Conservation (phyloP, 2,797 vertebrate genomes). For the Pitangus sulphuratus region DNA sequence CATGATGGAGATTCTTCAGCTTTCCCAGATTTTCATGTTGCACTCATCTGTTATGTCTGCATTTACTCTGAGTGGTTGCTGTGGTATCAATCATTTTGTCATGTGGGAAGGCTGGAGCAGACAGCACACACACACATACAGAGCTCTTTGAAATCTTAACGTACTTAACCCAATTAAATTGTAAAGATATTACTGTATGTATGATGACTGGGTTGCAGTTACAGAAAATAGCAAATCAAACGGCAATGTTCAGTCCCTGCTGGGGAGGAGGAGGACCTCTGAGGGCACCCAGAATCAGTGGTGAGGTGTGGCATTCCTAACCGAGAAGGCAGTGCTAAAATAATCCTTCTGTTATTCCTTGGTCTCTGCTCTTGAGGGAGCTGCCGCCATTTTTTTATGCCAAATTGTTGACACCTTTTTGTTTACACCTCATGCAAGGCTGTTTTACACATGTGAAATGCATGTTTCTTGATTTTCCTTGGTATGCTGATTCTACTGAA, state of each 20-base stretch:
- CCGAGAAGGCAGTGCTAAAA: neutral
- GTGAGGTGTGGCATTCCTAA: neutral
- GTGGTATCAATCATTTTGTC: conserved; percentile 29
- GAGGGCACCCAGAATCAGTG: neutral
- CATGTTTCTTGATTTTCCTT: neutral
- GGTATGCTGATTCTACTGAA: neutral
- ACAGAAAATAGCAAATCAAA: neutral
- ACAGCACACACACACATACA: neutral
- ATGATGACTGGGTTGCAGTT: neutral
- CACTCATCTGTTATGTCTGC: conserved; percentile 3
- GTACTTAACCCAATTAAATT: conserved; percentile 33
- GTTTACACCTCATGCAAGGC: neutral
- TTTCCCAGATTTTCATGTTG: conserved; percentile 11
- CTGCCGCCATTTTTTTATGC: neutral
- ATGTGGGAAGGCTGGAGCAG: neutral
- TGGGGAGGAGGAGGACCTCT: neutral
- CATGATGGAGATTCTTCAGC: neutral
- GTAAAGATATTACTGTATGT: neutral
- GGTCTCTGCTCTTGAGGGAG: neutral
- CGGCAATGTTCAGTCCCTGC: neutral
- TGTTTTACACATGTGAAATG: neutral
- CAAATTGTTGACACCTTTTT: neutral
- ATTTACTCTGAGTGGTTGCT: conserved; percentile 32
- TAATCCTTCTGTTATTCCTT: neutral
- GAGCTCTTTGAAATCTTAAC: conserved; percentile 18